These are phyloP conservation scores for Meda fulgida DNA, from an alignment of 2,797 vertebrate genomes.

Conservation along the genomic window DNA sequence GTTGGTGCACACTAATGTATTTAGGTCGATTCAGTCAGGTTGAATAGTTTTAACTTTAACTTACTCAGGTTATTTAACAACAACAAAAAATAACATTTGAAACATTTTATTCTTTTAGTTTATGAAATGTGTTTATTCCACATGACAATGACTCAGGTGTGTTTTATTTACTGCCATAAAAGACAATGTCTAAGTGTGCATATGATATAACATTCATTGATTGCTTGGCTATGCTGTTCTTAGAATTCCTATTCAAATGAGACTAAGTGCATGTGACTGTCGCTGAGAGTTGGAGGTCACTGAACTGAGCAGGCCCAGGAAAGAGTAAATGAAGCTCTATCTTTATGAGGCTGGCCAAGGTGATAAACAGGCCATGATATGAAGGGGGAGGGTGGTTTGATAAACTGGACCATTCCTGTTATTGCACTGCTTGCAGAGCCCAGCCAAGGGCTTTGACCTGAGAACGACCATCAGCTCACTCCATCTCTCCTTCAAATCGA, in stretches of 20 bases:
- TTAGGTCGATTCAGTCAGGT: neutral
- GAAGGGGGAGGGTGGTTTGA: slow-evolving; percentile 56
- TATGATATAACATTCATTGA: slow-evolving; percentile 26
- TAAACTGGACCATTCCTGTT: slow-evolving; percentile 57
- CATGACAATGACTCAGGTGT: neutral
- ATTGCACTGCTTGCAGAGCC: slow-evolving; percentile 61
- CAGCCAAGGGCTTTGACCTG: slow-evolving; percentile 56
- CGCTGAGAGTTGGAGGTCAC: slow-evolving; percentile 48
- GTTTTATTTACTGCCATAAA: neutral
- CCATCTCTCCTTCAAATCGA: slow-evolving; percentile 52
- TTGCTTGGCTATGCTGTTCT: slow-evolving; percentile 32
- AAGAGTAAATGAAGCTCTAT: slow-evolving; percentile 39
- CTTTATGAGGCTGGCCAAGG: slow-evolving; percentile 57
- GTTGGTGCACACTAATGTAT: no score
- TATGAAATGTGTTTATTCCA: slow-evolving; percentile 13
- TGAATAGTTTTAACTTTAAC: neutral
- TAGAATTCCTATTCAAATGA: slow-evolving; percentile 46
- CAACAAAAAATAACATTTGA: no score
- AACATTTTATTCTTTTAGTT: neutral
- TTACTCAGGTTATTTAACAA: neutral
- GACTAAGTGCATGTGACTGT: slow-evolving; percentile 25
- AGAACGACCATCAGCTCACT: slow-evolving; percentile 32
- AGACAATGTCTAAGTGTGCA: neutral
- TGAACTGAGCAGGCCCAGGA: slow-evolving; percentile 25
- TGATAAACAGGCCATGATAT: slow-evolving; percentile 61